A percentile compares a stretch with the other conserved stretches of the same genome.
phyloP scores from a whole-genome alignment of 1,140 invertebrate species.

The Theocolax elegans region DNA sequence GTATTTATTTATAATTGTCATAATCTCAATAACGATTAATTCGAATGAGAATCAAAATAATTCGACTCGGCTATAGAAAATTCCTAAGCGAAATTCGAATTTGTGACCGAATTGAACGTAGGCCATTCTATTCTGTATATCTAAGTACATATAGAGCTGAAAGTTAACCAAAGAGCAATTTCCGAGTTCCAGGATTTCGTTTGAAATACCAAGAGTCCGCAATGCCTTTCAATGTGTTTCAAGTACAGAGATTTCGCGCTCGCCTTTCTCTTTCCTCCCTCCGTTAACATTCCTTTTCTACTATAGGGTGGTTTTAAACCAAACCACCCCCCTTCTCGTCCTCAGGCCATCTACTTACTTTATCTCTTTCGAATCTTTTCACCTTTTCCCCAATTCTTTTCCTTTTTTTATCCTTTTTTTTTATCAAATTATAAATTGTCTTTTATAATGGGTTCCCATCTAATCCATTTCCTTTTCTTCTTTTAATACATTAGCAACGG shows the following conservation, averaged over 20 bases:
- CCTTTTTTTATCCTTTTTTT: not conserved
- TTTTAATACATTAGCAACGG: not conserved
- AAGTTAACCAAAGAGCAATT: constrained; percentile 10
- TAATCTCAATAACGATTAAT: no score
- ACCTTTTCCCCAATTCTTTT: not conserved
- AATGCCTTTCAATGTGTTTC: not conserved
- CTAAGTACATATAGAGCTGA: no score
- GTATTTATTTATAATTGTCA: no score
- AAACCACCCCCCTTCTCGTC: no score
- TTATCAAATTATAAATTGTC: not conserved
- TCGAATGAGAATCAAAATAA: no score
- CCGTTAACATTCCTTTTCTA: no score
- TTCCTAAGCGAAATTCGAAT: no score
- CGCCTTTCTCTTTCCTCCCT: no score
- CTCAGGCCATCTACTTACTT: not conserved
- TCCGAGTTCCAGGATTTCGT: constrained; percentile 1
- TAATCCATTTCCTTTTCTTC: not conserved
- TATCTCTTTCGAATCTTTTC: constrained; percentile 9
- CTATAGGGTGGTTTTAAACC: no score
- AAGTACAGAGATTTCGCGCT: not conserved
- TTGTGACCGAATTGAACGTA: no score
- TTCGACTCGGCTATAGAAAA: no score
- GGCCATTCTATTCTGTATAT: no score
- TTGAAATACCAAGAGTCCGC: not conserved
- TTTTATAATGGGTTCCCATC: not conserved